Base-by-base conservation (phyloP, 2,113 vertebrate genomes). In the Mastomys natalensis region DNA sequence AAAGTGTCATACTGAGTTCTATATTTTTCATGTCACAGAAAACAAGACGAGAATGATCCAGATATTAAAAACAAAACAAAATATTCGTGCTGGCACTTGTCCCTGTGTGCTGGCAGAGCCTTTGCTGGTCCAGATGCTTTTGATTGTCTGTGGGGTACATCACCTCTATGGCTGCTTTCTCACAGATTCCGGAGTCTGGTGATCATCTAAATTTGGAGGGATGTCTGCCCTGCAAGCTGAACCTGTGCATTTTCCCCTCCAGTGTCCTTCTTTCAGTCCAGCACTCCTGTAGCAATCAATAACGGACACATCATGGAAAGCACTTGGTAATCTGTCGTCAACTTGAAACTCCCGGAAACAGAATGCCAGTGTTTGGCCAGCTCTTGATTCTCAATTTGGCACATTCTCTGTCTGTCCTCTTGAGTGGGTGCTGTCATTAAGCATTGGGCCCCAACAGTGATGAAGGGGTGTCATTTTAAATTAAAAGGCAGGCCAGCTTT, bases 111-210 rank as follows among this genome's bases (percentile, higher is more conserved):
- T 53, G 77, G 76, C 7, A 64, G 15, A 22, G 15, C 0, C 11
- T 24, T 12, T 40, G 16, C 11, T 58, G 58, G 43, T 5, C 8
- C 10, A 5, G 9, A 19, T 43, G 87, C 21, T 37, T 37, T 68
- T n/a, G 21, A 34, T 6, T 8, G 2, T 5, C 1, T 0, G 0
- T 6, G 5, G 40, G 16, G n/a, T 5, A 37, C 12, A 5, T 34
- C 31, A 11, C 34, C 9, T 16, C 24, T 31, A 1, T 51, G 34
- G 40, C 17, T 87, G 86, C 58, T 89, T 68, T 22, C 43, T 37
- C 16, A 53, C 7, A 5, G 1, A 19, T 91, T 70, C 51, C 24
- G 22, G 7, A 68, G 15, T 90, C 95, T 16, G 87, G 40, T 51
- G 34, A 92, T 34, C 48, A 45, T 88, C 70, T 48, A 9, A 73